These are phyloP conservation scores for Palloptera scutellata DNA, from an alignment of 2,888 invertebrate genomes.

Conservation along the genomic window DNA sequence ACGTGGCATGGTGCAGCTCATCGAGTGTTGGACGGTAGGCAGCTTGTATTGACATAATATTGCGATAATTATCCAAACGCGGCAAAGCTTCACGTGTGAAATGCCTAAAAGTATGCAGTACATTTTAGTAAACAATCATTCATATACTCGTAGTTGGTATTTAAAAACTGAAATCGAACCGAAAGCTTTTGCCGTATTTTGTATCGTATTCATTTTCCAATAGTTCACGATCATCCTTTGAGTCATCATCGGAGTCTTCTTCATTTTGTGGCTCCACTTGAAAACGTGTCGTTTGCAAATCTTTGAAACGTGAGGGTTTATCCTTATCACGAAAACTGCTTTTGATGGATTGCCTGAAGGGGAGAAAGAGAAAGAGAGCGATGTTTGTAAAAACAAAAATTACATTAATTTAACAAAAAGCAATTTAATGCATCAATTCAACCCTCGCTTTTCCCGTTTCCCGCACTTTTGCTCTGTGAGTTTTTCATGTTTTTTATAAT, in stretches of 20 bases:
- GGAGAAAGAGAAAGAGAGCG: background rate
- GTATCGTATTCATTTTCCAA: conserved; percentile 70
- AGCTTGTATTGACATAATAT: conserved; percentile 87
- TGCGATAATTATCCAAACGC: conserved; percentile 87
- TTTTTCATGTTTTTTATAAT: background rate
- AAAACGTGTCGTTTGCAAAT: conserved; percentile 69
- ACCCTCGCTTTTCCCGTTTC: background rate
- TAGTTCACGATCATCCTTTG: conserved; percentile 65
- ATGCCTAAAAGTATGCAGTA: conserved; percentile 67
- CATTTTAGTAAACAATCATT: background rate
- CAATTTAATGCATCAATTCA: background rate
- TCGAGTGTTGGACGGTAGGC: conserved; percentile 87
- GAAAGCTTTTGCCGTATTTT: conserved; percentile 81
- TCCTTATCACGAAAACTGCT: conserved; percentile 72
- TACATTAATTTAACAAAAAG: no score
- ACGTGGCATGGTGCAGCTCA: conserved; percentile 85
- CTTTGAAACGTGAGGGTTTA: conserved; percentile 71
- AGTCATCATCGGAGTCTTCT: conserved; percentile 62
- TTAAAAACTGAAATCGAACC: conserved; percentile 65
- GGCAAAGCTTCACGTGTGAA: conserved; percentile 88
- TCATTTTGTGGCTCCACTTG: conserved; percentile 66
- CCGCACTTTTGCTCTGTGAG: background rate
- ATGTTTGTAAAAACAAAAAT: background rate
- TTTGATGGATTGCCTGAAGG: conserved; percentile 65
- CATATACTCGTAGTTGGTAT: background rate